Conservation (phyloP, 2,888 invertebrate species). For the Epinotia demarniana region DNA sequence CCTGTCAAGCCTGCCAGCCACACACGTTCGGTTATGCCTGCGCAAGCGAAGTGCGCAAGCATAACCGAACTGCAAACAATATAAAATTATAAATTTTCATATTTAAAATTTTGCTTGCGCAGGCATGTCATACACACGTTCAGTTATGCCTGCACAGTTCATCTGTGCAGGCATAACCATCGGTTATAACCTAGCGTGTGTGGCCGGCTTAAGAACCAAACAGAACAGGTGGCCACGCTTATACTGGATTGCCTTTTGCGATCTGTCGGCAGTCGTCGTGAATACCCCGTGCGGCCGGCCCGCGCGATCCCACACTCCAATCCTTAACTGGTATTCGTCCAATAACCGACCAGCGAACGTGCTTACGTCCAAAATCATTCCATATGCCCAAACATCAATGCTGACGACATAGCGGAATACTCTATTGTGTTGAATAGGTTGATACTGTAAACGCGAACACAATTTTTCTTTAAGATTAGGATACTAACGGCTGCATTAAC, state of each 20-base stretch:
- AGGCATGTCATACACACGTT: too few species aligned
- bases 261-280: not conserved
- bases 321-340: constrained; percentile 38
- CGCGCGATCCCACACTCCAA: constrained; percentile 50
- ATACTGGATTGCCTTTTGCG: not conserved
- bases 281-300: constrained; percentile 23
- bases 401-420: constrained; percentile 25
- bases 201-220: too few species aligned
- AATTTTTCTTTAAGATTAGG: constrained; percentile 24
- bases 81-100: too few species aligned
- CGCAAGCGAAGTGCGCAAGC: too few species aligned
- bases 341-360: constrained; percentile 22
- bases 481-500: constrained; percentile 32
- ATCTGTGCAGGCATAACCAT: too few species aligned
- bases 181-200: too few species aligned
- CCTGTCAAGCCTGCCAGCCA: too few species aligned
- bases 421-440: constrained; percentile 18
- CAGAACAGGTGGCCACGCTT: not conserved
- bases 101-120: too few species aligned
- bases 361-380: constrained; percentile 20
- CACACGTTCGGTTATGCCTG: too few species aligned
- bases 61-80: too few species aligned
- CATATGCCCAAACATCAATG: constrained; percentile 26
- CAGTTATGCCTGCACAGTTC: too few species aligned
- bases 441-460: constrained; percentile 3